Conservation (phyloP, 2,888 invertebrate genomes). For the Anodontia alba region DNA sequence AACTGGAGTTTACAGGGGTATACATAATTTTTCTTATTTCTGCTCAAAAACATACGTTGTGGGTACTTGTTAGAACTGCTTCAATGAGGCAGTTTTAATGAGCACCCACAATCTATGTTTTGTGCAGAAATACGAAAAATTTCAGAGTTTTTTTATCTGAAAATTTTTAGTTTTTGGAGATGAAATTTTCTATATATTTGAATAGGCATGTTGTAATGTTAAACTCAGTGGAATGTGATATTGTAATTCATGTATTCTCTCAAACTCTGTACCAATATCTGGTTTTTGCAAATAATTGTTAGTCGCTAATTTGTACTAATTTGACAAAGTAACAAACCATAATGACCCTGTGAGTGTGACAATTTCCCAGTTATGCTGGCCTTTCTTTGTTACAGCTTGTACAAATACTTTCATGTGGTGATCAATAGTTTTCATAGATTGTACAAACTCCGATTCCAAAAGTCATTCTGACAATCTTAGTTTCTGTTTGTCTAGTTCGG, state of each 20-base stretch:
- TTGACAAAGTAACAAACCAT: constrained; percentile 3
- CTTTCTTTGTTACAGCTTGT: not conserved
- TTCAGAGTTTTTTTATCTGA: too few species aligned
- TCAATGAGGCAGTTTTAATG: too few species aligned
- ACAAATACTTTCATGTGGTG: not conserved
- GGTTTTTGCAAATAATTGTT: not conserved
- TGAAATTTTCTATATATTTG: too few species aligned
- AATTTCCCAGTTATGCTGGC: not conserved
- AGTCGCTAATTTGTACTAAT: constrained; percentile 4
- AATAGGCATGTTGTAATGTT: too few species aligned
- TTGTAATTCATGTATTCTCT: constrained; percentile 1
- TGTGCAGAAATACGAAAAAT: too few species aligned
- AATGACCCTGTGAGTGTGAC: not conserved
- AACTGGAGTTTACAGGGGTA: too few species aligned
- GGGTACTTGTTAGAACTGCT: too few species aligned
- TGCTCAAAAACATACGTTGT: too few species aligned
- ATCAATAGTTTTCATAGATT: constrained; percentile 12
- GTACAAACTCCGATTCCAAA: constrained; percentile 4
- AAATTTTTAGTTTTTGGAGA: too few species aligned
- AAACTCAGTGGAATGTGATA: too few species aligned
- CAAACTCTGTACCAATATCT: not conserved
- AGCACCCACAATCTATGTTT: too few species aligned
- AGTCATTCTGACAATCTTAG: constrained; percentile 5
- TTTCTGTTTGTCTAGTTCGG: not conserved
- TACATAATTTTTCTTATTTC: too few species aligned